Base-by-base conservation (phyloP, 2,888 invertebrate genomes). In the Heliconius ethilla region DNA sequence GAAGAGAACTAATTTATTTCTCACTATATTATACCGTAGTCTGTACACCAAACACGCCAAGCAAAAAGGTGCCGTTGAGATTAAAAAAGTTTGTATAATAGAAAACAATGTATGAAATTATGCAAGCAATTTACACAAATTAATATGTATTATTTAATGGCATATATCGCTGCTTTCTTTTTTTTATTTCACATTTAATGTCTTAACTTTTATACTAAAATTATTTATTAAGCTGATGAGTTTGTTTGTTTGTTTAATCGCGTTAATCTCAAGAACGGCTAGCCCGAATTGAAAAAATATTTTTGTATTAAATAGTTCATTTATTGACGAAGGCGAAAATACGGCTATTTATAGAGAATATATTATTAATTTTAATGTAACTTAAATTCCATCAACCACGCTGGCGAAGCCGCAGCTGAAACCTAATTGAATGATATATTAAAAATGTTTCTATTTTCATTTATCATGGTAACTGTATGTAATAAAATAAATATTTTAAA, bases 321-420 rank as follows among this genome's bases (percentile, higher is more conserved):
- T 55, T 55, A 55, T 55, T 55, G 7, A 55, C 51, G 51, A 55
- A 15, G 51, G 22, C 51, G 6, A 91, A 75, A 91, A 22, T 55
- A 22, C 22, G 7, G 22, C 15, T 45, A 15, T 45, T 5, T 45
- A 15, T 45, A 15, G 15, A 45, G 5, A 45, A 45, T 45, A 45
- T 45, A 45, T 45, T 45, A 4, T 45, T 45, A 0, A 5, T 15
- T 45, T 45, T 45, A 15, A 15, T 45, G 45, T 45, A 45, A 45
- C 15, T 15, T 15, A 45, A 1, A 45, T 45, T 45, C 15, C 45
- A 45, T 45, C 15, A 15, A 45, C 5, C 45, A 45, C 13, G 15
- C 45, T 15, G 15, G 4, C 18, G 55, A 22, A 55, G 55, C 55
- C 55, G 22, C 7, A 55, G 0, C 0, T 55, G 18, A 22, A 55